Percentiles rank a stretch among this genome's conserved stretches.
Conservation (phyloP, 2,888 invertebrate species). For the Ptilodon capucinus region DNA sequence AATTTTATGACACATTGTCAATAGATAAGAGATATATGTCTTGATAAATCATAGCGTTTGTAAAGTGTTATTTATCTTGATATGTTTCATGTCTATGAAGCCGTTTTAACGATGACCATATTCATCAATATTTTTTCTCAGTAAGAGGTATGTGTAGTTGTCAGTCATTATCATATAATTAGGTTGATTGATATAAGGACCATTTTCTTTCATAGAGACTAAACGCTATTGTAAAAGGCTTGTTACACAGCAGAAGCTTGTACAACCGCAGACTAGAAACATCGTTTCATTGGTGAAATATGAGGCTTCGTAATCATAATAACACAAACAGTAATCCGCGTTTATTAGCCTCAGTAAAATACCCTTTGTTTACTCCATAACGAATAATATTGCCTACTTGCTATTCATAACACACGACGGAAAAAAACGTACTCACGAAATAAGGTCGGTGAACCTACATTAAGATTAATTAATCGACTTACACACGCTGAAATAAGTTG, state of each 20-base stretch:
- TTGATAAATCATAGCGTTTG: no score
- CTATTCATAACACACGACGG: slow-evolving; percentile 33
- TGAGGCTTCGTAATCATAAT: neutral
- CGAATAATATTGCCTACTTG: slow-evolving; percentile 47
- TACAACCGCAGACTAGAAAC: no score
- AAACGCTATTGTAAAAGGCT: no score
- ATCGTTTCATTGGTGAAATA: neutral
- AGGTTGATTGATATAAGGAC: no score
- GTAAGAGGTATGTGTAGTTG: no score
- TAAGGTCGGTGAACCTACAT: slow-evolving; percentile 26
- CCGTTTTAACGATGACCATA: no score
- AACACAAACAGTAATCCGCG: slow-evolving; percentile 4
- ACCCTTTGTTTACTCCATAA: slow-evolving; percentile 47
- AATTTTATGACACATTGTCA: neutral
- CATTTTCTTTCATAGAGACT: no score
- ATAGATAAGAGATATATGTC: neutral
- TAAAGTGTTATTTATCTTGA: no score
- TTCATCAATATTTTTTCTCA: no score
- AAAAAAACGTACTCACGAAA: slow-evolving; percentile 20
- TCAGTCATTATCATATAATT: no score
- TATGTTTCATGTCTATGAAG: no score
- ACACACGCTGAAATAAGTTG: slow-evolving; percentile 7
- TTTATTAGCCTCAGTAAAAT: slow-evolving; percentile 33
- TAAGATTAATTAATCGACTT: slow-evolving; percentile 9
- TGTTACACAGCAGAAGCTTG: neutral